phyloP scores from a whole-genome alignment of 2,888 invertebrate genomes.

The Andrena marginata region DNA sequence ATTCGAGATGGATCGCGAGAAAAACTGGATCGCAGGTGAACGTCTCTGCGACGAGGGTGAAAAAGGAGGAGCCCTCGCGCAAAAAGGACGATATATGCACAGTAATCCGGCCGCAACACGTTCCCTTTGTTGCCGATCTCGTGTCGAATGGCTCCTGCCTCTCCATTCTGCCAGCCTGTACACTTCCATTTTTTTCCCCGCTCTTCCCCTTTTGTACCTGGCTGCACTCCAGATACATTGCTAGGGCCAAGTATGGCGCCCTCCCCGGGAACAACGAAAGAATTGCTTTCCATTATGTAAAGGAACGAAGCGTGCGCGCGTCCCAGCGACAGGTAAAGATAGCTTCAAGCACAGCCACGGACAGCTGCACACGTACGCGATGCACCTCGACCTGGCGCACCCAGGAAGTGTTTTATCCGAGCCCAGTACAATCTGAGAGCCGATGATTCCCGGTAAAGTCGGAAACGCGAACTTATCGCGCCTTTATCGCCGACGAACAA shows the following conservation, averaged over 20 bases:
- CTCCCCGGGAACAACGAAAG: conserved; percentile 46
- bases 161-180: conserved; percentile 44
- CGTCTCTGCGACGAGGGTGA: conserved; percentile 25
- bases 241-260: conserved; percentile 41
- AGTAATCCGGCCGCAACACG: conserved; percentile 60
- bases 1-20: background rate
- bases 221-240: conserved; percentile 58
- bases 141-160: conserved; percentile 55
- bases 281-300: conserved; percentile 59
- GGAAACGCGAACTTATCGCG: conserved; percentile 67
- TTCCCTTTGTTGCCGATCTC: conserved; percentile 60
- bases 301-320: conserved; percentile 26
- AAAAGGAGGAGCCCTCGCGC: conserved; percentile 28
- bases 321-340: conserved; percentile 46
- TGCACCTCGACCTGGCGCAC: conserved; percentile 57
- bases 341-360: conserved; percentile 12
- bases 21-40: conserved; percentile 31
- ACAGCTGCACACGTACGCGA: conserved; percentile 14
- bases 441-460: conserved; percentile 59
- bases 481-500: conserved; percentile 56
- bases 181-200: conserved; percentile 30
- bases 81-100: conserved; percentile 46
- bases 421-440: conserved; percentile 56
- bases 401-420: conserved; percentile 73
- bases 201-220: conserved; percentile 43